A percentile compares a stretch with the other conserved stretches of the same genome.
Conservation (phyloP, 2,113 vertebrate species). For the Gymnorhina tibicen region DNA sequence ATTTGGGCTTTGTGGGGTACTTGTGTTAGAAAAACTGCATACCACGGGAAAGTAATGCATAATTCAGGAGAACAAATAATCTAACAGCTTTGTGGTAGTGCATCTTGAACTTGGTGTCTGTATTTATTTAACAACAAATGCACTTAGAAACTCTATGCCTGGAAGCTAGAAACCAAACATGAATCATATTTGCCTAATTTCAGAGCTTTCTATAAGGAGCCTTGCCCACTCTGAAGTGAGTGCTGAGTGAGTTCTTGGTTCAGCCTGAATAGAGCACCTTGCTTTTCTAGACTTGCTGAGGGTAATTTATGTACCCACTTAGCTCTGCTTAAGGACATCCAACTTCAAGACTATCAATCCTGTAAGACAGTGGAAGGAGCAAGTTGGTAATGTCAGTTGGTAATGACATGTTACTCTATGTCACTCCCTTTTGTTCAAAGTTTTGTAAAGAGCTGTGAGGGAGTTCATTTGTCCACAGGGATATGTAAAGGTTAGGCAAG, state of each 20-base stretch:
- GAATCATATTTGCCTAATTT: slow-evolving; percentile 9
- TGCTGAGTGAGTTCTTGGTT: background rate
- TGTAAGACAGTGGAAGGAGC: background rate
- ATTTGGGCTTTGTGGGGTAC: slow-evolving; percentile 34
- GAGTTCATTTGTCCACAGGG: background rate
- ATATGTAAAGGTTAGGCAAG: background rate
- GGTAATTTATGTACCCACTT: background rate
- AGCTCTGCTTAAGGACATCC: background rate
- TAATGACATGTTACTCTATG: background rate
- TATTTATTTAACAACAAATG: slow-evolving; percentile 56
- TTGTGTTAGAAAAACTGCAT: slow-evolving; percentile 33
- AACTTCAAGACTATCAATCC: background rate
- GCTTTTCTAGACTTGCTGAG: background rate
- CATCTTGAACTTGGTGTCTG: slow-evolving; percentile 10
- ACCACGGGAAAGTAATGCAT: background rate
- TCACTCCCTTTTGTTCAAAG: background rate
- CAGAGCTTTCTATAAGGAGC: background rate
- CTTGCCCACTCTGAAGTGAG: background rate
- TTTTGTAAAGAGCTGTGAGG: background rate
- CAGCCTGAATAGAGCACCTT: background rate
- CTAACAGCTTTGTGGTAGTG: slow-evolving; percentile 5
- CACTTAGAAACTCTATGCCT: background rate
- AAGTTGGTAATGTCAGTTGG: background rate
- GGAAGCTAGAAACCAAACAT: slow-evolving; percentile 19
- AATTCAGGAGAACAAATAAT: slow-evolving; percentile 51